Evolutionary conservation across 2,888 invertebrate species (phyloP), one percentile per base, ranked within the genome.

Genomic region (Pinctada fucata): DNA sequence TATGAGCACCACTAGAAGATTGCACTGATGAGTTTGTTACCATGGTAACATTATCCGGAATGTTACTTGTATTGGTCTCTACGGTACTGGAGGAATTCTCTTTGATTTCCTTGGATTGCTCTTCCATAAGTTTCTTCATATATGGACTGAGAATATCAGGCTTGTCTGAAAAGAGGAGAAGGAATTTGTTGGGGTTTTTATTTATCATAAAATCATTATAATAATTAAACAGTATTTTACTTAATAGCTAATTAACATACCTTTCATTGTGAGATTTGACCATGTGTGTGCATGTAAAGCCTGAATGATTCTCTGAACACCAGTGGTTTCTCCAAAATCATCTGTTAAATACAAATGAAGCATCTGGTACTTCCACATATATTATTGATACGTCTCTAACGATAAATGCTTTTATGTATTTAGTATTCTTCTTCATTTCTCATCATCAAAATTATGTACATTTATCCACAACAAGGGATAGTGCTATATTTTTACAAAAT

Each of bases 251-350:
- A 31, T 31, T 31, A 31, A 31, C 31, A 31, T 31, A 94, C 94
- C 94, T 94, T 95, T 95, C 91, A 95, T 93, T 52, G 92, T 92
- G 82, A 96, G 93, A 91, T 95, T 95, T 48, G 96, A 94, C 96
- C 96, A 96, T 70, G 94, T 94, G 89, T 96, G 95, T 69, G 95
- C 94, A 87, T 95, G 94, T 52, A 96, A 92, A 69, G 95, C 95
- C 93, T 96, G 95, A 68, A 95, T 92, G 13, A 96, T 94, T 88
- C 96, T 93, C 52, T 94, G 94, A 13, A 95, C 94, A 3, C 96
- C 96, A 83, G 94, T 93, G 76, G 94, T 94, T 88, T 95, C 95
- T 67, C 92, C 91, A 86, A 95, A 94, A 81, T 93, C 93, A 89
- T 93, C 93, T 89, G 93, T 91, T 80, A 84, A 16, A 45, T 82